These are phyloP conservation scores for Leptosomus discolor DNA, from an alignment of 2,113 vertebrate species.

Conservation along the genomic window DNA sequence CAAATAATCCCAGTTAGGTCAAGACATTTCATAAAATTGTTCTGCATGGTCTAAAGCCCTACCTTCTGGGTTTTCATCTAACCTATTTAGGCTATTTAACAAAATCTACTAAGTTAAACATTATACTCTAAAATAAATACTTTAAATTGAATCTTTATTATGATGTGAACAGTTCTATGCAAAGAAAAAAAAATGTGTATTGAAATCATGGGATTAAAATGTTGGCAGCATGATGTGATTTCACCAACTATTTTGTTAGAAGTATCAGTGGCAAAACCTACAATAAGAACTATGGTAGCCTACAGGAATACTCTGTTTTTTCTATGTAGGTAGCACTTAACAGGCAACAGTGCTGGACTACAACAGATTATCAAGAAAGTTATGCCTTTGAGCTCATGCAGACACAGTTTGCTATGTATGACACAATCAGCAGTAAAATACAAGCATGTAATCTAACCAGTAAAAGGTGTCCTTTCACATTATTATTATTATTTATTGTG, in stretches of 20 bases:
- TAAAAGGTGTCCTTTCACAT: neutral
- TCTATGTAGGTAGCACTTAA: neutral
- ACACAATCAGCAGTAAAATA: neutral
- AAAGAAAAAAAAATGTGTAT: neutral
- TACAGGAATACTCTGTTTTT: neutral
- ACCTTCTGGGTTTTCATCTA: neutral
- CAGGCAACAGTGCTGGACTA: neutral
- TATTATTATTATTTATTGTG: neutral
- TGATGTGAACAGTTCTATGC: neutral
- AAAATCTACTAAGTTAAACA: neutral
- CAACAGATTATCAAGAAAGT: neutral
- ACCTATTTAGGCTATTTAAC: neutral
- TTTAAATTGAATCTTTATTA: neutral
- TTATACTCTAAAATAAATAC: neutral
- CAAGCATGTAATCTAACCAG: neutral
- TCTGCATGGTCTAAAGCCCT: neutral
- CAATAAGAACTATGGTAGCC: neutral
- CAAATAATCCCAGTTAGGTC: neutral
- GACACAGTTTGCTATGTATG: neutral
- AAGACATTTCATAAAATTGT: neutral
- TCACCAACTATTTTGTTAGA: neutral
- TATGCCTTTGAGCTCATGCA: neutral
- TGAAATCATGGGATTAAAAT: neutral
- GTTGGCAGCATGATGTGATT: neutral
- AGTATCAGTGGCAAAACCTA: neutral